Conservation (phyloP, 2,888 invertebrate species). For the Zootermopsis nevadensis region DNA sequence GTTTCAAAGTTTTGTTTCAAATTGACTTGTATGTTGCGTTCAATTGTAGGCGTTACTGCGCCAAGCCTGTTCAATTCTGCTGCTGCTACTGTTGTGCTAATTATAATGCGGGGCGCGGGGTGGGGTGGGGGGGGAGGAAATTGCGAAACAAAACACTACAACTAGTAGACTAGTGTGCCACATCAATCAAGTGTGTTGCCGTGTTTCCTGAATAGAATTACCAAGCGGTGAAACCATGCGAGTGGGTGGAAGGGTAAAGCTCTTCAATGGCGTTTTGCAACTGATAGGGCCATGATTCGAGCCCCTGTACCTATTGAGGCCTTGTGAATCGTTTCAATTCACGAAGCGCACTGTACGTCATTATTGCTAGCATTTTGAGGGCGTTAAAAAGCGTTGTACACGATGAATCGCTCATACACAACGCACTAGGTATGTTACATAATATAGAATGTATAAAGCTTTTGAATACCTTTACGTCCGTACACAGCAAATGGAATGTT, state of each 20-base stretch:
- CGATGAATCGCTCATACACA: neutral
- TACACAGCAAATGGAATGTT: no score
- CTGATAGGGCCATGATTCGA: constrained; percentile 18
- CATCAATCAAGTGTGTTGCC: constrained; percentile 25
- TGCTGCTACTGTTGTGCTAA: constrained; percentile 23
- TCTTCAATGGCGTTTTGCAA: constrained; percentile 6
- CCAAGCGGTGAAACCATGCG: constrained; percentile 16
- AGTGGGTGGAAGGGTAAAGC: neutral
- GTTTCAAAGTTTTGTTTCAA: neutral
- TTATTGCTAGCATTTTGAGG: neutral
- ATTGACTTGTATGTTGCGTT: neutral
- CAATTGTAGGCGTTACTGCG: neutral
- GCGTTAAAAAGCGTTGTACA: constrained; percentile 27
- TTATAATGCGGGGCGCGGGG: constrained; percentile 19
- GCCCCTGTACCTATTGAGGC: constrained; percentile 3
- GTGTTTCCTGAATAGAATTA: constrained; percentile 23
- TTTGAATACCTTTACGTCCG: no score
- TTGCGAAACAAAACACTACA: constrained; percentile 28
- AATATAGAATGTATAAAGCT: neutral
- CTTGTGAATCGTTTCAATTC: neutral
- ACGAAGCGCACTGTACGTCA: neutral
- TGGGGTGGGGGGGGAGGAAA: neutral
- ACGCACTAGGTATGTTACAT: neutral
- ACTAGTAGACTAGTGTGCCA: neutral
- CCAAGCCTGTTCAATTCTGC: constrained; percentile 12